Base-by-base conservation (phyloP, 2,888 invertebrate genomes). In the Cremastinae sp. region DNA sequence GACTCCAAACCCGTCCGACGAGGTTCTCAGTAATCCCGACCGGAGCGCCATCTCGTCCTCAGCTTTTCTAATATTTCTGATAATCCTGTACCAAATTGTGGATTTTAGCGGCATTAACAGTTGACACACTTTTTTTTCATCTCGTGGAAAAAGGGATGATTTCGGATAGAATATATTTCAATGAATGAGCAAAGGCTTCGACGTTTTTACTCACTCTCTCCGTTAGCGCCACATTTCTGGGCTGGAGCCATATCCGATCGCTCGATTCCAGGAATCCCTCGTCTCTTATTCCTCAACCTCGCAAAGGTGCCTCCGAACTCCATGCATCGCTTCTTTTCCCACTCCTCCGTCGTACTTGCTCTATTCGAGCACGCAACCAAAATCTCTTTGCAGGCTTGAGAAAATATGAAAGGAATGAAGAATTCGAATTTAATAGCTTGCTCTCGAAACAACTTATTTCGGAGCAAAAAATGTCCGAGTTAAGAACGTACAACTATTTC, bases 171-270 rank as follows among this genome's bases (percentile, higher is more conserved):
- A 83, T 86, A 87, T 64, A 51, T 64, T 64, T 64, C 64, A 51
- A 64, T 64, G 88, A 88, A 86, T 86, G 84, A 87, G 86, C 85
- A 85, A 84, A 80, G 81, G 80, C 85, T n/a, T 10, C n/a, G n/a
- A 51, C 49, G 49, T 9, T 39, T 51, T 39, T 37, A 39, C 37
- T 22, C 43, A 84, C 83, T 82, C 83, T 14, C 80, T 83, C 77
- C 76, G 78, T 18, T 82, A 83, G 83, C 83, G 84, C 84, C 83
- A 83, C 83, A 79, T 82, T 79, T 41, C 65, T 55, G 78, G 76
- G 76, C 80, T 79, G 81, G 82, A 83, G 82, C 80, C 82, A 82
- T 81, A 83, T 81, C 83, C 80, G 80, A 82, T 81, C 82, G 66
- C 80, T 73, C 71, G 80, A 78, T 85, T 85, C 83, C 81, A 73